Evolutionary conservation across 2,797 vertebrate genomes (phyloP).

Genomic region (Alosa sapidissima): DNA sequence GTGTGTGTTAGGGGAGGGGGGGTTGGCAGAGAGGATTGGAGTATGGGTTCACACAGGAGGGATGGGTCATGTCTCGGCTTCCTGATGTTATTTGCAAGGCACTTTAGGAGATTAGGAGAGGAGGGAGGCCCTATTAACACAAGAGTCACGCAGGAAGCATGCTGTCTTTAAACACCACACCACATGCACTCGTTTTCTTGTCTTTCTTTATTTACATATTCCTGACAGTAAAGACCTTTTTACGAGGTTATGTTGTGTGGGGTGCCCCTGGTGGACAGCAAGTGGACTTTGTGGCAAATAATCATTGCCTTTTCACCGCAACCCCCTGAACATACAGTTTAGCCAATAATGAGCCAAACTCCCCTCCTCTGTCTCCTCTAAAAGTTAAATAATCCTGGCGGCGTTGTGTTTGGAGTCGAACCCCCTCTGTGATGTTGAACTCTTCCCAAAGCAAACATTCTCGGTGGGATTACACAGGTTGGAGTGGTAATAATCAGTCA

Average conservation of each 20-base stretch:
- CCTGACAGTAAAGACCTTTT: not conserved
- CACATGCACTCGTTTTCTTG: no score
- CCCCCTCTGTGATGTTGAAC: slow-evolving; percentile 53
- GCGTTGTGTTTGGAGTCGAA: slow-evolving; percentile 58
- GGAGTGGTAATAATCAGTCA: slow-evolving; percentile 59
- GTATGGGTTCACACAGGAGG: slow-evolving; percentile 33
- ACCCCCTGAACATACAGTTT: slow-evolving; percentile 41
- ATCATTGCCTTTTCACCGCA: slow-evolving; percentile 43
- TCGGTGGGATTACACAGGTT: slow-evolving; percentile 47
- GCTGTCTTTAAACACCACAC: no score
- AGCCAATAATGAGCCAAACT: slow-evolving; percentile 51
- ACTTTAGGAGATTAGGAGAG: not conserved
- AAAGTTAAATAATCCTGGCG: slow-evolving; percentile 29
- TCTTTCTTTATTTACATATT: not conserved
- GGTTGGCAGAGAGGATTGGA: slow-evolving; percentile 23
- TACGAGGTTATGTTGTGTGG: not conserved
- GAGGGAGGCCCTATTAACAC: not conserved
- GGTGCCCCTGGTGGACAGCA: slow-evolving; percentile 32
- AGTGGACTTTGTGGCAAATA: slow-evolving; percentile 59
- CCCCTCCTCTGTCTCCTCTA: not conserved
- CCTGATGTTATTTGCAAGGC: not conserved
- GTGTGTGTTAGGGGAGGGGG: not conserved
- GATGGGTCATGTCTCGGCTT: not conserved
- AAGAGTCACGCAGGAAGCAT: not conserved
- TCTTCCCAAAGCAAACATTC: slow-evolving; percentile 61